Evolutionary conservation across 2,797 vertebrate species (phyloP).

Genomic region (Carduelis carduelis): DNA sequence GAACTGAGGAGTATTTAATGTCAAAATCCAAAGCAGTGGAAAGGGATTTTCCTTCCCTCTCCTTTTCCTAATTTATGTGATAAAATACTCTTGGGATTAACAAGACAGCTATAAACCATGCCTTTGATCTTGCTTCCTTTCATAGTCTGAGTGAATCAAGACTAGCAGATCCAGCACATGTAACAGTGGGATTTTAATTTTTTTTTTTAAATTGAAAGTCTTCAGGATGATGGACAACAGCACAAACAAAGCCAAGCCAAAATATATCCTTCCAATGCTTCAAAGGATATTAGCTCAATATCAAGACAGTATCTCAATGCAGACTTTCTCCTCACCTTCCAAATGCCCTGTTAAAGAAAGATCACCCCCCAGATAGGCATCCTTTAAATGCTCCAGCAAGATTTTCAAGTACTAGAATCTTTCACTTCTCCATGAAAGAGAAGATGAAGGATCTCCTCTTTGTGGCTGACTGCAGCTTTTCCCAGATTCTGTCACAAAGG

Average conservation of each 20-base stretch:
- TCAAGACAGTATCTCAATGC: not conserved
- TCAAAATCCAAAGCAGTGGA: constrained; percentile 6
- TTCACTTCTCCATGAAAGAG: not conserved
- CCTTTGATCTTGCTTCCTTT: constrained; percentile 59
- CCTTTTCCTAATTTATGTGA: constrained; percentile 20
- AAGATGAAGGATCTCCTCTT: not conserved
- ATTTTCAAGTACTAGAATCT: not conserved
- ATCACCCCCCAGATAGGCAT: not conserved
- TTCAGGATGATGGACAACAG: not conserved
- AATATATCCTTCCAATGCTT: not conserved
- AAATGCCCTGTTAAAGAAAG: not conserved
- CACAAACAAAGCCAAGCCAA: not conserved
- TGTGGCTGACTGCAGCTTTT: not conserved
- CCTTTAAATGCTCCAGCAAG: not conserved
- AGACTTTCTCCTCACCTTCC: not conserved
- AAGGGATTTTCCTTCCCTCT: constrained; percentile 28
- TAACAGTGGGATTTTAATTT: not conserved
- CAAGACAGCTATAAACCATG: constrained; percentile 20
- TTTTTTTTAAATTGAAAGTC: not conserved
- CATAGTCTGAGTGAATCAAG: not conserved
- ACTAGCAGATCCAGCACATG: not conserved
- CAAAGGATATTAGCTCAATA: not conserved
- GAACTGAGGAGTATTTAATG: not conserved
- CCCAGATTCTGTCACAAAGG: not conserved
- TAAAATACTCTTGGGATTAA: constrained; percentile 49